These are phyloP conservation scores for Babylonia areolata DNA, from an alignment of 1,140 invertebrate genomes.

Conservation along the genomic window DNA sequence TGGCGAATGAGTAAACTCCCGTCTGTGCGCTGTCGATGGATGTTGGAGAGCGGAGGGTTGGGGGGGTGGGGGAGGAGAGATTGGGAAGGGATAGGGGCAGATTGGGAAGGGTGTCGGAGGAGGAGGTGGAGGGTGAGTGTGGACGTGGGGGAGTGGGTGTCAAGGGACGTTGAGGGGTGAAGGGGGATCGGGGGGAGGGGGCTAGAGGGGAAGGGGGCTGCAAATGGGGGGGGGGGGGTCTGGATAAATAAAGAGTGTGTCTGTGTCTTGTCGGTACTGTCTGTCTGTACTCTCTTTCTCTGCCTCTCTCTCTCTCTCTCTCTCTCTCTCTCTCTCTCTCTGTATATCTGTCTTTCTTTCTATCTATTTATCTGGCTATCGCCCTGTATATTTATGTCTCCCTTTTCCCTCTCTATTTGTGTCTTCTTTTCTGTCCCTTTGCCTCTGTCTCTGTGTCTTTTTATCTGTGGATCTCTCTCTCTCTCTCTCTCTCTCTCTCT, in stretches of 20 bases:
- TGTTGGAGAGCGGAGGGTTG: not conserved
- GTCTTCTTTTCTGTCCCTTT: not conserved
- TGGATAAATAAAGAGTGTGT: too few species aligned
- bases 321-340: too few species aligned
- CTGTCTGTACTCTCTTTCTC: too few species aligned
- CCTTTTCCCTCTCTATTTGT: not conserved
- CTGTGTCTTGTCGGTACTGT: too few species aligned
- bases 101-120: not conserved
- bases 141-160: not conserved
- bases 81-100: not conserved
- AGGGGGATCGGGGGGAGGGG: not conserved
- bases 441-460: constrained; percentile 2
- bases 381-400: not conserved
- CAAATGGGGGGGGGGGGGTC: not conserved
- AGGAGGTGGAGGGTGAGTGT: not conserved
- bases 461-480: constrained; percentile 20
- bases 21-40: not conserved
- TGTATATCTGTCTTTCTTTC: too few species aligned
- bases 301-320: too few species aligned
- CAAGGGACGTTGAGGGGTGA: not conserved
- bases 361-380: too few species aligned
- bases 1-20: not conserved
- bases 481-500: constrained; percentile 30
- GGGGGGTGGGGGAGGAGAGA: not conserved
- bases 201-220: not conserved